Conservation (phyloP, 2,113 vertebrate genomes). For the Neotoma lepida region DNA sequence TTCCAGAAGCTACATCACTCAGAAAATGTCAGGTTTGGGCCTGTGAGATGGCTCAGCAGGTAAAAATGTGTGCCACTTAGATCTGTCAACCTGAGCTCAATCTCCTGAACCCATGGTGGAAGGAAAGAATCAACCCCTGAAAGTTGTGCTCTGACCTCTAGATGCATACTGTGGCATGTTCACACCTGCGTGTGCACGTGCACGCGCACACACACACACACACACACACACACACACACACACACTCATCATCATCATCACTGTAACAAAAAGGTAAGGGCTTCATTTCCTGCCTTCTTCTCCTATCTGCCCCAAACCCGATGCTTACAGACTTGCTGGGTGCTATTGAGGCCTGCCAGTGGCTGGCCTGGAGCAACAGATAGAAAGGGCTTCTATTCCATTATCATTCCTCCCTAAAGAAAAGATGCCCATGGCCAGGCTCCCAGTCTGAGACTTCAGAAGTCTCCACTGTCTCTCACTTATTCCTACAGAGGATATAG, state of each 20-base stretch:
- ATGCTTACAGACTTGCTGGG: background rate
- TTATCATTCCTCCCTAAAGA: background rate
- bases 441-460: background rate
- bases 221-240: background rate
- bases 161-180: too few relatives aligned
- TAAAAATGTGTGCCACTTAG: background rate
- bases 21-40: background rate
- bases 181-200: rapidly evolving
- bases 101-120: background rate
- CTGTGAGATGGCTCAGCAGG: background rate
- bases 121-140: background rate
- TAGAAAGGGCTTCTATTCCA: background rate
- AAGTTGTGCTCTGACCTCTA: background rate
- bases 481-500: background rate
- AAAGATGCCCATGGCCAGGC: background rate
- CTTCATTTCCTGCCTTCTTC: background rate
- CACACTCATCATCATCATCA: background rate
- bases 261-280: background rate
- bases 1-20: background rate
- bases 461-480: background rate
- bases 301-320: background rate
- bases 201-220: rapidly evolving
- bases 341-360: background rate
- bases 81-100: background rate
- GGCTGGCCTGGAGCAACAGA: background rate